Percentiles rank a stretch among this genome's conserved stretches.
These are phyloP conservation scores for Pocillopora damicornis DNA, from an alignment of 64 coral and sea anemone species.

Conservation along the genomic window DNA sequence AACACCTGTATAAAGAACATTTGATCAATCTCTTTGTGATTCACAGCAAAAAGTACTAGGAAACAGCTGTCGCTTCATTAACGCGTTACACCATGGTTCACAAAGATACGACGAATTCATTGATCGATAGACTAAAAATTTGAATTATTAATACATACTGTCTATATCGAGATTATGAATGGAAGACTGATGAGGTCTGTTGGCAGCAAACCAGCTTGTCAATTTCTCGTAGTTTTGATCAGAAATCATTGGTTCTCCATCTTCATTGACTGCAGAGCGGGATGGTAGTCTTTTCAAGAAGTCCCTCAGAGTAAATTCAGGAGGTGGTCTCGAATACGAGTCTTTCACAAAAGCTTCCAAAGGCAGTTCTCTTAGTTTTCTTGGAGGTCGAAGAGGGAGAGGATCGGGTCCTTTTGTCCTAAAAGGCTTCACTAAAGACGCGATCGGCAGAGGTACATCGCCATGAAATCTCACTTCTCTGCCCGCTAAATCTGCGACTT, in stretches of 20 bases:
- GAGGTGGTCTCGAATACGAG: slow-evolving; percentile 59
- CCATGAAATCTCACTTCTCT: slow-evolving; percentile 28
- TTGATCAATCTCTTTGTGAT: not conserved
- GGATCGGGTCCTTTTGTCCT: slow-evolving; percentile 64
- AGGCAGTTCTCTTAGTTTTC: slow-evolving; percentile 69
- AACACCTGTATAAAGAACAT: slow-evolving; percentile 30
- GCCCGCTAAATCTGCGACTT: not conserved
- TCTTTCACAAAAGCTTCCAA: slow-evolving; percentile 55
- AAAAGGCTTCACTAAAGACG: slow-evolving; percentile 60
- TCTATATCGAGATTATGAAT: slow-evolving; percentile 86
- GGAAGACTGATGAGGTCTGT: slow-evolving; percentile 49
- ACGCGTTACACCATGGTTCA: no score
- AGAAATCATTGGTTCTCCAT: slow-evolving; percentile 53
- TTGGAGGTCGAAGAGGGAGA: slow-evolving; percentile 65
- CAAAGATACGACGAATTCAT: no score
- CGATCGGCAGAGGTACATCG: slow-evolving; percentile 39
- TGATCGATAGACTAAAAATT: not conserved
- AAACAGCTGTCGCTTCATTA: no score
- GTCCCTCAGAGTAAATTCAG: slow-evolving; percentile 73
- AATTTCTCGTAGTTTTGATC: slow-evolving; percentile 88
- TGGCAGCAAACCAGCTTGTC: slow-evolving; percentile 66
- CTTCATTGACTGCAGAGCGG: not conserved
- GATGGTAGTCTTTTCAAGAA: slow-evolving; percentile 49
- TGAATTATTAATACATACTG: slow-evolving; percentile 43
- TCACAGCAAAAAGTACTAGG: no score